Percentiles rank a stretch among this genome's conserved stretches.
These are phyloP conservation scores for Cyrtonyx montezumae DNA, from an alignment of 2,113 vertebrate species.

Conservation along the genomic window DNA sequence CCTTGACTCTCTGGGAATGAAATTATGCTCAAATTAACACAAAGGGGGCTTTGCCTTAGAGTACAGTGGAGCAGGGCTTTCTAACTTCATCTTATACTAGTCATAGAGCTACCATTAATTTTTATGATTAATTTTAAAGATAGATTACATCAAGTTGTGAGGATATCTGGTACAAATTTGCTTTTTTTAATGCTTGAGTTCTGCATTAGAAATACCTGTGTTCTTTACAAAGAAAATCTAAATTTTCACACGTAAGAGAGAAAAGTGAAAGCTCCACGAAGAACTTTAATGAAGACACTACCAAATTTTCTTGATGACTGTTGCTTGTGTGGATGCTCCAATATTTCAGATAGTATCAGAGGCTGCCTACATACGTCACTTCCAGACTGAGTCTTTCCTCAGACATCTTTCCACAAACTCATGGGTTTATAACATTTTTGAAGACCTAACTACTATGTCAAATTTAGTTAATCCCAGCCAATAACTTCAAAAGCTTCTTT, in stretches of 20 bases:
- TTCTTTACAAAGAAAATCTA: background rate
- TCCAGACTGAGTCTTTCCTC: background rate
- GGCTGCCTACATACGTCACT: background rate
- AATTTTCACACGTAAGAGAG: background rate
- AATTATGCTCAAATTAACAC: background rate
- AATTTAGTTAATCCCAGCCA: background rate
- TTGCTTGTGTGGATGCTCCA: background rate
- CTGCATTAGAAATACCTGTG: background rate
- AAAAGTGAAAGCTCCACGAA: background rate
- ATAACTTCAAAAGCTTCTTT: background rate
- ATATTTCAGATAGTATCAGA: background rate
- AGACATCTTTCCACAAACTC: background rate
- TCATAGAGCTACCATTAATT: fast-evolving
- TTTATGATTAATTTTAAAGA: background rate
- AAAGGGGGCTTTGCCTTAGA: background rate
- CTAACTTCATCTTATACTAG: background rate
- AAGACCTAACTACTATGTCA: background rate
- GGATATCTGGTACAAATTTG: background rate
- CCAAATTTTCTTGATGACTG: background rate
- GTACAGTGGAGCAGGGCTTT: background rate
- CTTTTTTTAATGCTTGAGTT: background rate
- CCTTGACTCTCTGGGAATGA: background rate
- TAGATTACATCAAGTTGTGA: background rate
- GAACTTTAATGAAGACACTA: background rate
- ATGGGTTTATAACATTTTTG: background rate